Percentiles rank a stretch among this genome's conserved stretches.
phyloP scores from a whole-genome alignment of 92 coral and sea anemone genomes.

The Parazoanthus atlanticus region DNA sequence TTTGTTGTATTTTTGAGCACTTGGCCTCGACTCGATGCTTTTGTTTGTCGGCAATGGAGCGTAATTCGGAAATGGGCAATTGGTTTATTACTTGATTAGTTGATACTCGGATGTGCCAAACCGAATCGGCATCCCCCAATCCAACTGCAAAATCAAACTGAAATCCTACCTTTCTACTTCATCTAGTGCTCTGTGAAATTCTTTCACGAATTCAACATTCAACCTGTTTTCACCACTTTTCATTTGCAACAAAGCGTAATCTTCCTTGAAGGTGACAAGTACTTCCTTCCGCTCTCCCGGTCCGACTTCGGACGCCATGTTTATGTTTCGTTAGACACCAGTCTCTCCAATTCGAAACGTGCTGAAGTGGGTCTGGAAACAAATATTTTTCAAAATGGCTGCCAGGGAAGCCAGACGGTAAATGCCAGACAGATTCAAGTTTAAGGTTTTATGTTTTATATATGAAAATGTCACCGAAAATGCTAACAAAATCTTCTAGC shows the following conservation, averaged over 20 bases:
- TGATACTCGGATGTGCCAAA: too few species aligned
- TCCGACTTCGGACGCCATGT: conserved; percentile 3
- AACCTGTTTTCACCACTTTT: conserved; percentile 75
- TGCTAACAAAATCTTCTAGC: conserved; percentile 11
- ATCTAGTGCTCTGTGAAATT: conserved; percentile 61
- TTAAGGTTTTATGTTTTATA: not conserved
- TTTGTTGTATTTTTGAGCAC: too few species aligned
- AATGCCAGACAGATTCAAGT: not conserved
- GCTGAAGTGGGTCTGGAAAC: not conserved
- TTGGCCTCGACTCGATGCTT: too few species aligned
- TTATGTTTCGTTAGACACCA: not conserved
- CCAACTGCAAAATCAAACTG: too few species aligned
- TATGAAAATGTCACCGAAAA: conserved; percentile 33
- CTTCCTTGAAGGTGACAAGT: conserved; percentile 56
- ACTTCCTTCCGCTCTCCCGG: not conserved
- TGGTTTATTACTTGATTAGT: too few species aligned
- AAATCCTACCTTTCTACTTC: conserved; percentile 65
- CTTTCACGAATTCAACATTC: conserved; percentile 39
- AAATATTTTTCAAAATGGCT: conserved; percentile 8
- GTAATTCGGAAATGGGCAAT: too few species aligned
- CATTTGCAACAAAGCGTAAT: conserved; percentile 70
- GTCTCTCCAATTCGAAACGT: not conserved
- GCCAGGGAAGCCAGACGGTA: not conserved
- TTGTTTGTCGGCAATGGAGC: too few species aligned
- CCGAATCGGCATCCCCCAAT: too few species aligned